A percentile compares a stretch with the other conserved stretches of the same genome.
Evolutionary conservation across 2,888 invertebrate species (phyloP).

Genomic region (Physocephala rufipes): DNA sequence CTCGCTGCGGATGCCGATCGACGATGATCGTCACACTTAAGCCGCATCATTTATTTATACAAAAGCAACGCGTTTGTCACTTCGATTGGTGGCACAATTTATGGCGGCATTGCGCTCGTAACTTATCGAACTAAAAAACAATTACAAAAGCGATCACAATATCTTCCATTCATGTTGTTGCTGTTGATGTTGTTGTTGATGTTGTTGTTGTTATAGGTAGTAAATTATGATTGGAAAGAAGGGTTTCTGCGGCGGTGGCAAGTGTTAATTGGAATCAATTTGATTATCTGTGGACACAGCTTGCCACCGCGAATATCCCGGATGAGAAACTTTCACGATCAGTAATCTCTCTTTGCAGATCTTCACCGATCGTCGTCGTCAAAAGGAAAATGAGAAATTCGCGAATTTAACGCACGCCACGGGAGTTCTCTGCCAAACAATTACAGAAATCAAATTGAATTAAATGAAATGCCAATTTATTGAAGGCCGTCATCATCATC

Average conservation of each 20-base stretch:
- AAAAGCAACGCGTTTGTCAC: conserved; percentile 55
- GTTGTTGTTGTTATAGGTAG: conserved; percentile 14
- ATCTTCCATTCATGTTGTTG: conserved; percentile 17
- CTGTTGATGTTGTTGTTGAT: neutral
- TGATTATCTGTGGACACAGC: conserved; percentile 59
- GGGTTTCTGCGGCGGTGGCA: conserved; percentile 56
- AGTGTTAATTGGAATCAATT: conserved; percentile 67
- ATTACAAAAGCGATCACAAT: conserved; percentile 28
- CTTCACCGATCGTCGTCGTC: conserved; percentile 2
- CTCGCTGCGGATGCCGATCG: neutral
- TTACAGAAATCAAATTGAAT: conserved; percentile 61
- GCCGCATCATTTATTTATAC: conserved; percentile 43
- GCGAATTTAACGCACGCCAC: conserved; percentile 58
- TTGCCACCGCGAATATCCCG: conserved; percentile 37
- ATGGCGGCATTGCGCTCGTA: conserved; percentile 58
- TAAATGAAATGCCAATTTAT: conserved; percentile 64
- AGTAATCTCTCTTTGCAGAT: neutral
- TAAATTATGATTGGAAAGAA: neutral
- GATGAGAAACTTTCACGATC: conserved; percentile 41
- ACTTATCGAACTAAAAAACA: conserved; percentile 48
- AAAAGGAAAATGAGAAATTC: conserved; percentile 50
- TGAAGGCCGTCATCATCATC: neutral
- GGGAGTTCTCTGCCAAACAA: conserved; percentile 39
- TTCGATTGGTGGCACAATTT: conserved; percentile 52
- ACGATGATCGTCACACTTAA: conserved; percentile 36